phyloP scores from a whole-genome alignment of 2,888 invertebrate genomes.

The Agrochola litura region DNA sequence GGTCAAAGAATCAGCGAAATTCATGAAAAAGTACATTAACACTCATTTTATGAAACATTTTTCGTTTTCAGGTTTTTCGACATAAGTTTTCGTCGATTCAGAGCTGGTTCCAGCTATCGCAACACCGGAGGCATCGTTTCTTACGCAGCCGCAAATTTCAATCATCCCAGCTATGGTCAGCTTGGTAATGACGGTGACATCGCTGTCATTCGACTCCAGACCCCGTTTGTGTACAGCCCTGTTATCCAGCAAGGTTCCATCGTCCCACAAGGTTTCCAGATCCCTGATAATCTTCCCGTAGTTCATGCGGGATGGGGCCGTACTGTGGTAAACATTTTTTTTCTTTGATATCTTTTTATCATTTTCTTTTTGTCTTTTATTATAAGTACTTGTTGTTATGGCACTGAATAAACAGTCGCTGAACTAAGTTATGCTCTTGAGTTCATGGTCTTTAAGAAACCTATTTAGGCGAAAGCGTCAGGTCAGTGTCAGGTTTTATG shows the following conservation, averaged over 20 bases:
- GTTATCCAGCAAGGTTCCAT: conserved; percentile 69
- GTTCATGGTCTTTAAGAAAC: too few species aligned
- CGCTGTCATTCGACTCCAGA: conserved; percentile 68
- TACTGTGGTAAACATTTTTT: conserved; percentile 66
- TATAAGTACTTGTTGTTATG: not conserved
- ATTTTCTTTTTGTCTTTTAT: not conserved
- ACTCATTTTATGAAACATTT: not conserved
- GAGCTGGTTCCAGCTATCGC: conserved; percentile 77
- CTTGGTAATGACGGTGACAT: conserved; percentile 75
- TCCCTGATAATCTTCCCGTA: conserved; percentile 71
- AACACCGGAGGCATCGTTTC: conserved; percentile 74
- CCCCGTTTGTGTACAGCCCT: conserved; percentile 61
- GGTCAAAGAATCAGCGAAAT: not conserved
- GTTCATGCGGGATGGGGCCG: conserved; percentile 77
- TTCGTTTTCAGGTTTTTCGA: not conserved
- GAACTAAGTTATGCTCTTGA: not conserved
- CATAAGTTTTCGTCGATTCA: conserved; percentile 30
- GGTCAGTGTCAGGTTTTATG: too few species aligned
- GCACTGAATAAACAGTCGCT: not conserved
- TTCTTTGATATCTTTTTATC: not conserved
- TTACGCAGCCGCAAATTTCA: conserved; percentile 60
- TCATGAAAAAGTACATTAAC: not conserved
- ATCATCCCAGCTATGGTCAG: conserved; percentile 74
- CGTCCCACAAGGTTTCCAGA: conserved; percentile 42
- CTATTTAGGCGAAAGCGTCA: too few species aligned